Evolutionary conservation across 2,797 vertebrate species (phyloP).

Genomic region (Coregonus sp.): DNA sequence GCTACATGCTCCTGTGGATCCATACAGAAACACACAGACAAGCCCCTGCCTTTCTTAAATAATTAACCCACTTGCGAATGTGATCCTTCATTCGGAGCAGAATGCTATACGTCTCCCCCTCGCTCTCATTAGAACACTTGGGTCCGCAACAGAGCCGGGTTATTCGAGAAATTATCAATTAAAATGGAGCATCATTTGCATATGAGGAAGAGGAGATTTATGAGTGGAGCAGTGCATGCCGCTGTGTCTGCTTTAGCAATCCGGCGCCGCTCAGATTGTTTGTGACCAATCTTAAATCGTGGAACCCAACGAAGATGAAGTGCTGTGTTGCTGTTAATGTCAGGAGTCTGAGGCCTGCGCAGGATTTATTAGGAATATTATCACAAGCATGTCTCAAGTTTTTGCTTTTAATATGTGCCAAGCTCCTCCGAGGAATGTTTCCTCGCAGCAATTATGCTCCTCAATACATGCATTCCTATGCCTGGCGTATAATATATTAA

Average conservation of each 20-base stretch:
- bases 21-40: conserved; percentile 2
- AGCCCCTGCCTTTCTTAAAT: conserved; percentile 46
- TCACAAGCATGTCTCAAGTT: conserved; percentile 92
- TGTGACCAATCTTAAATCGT: conserved; percentile 89
- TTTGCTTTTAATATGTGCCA: conserved; percentile 91
- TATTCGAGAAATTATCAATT: conserved; percentile 89
- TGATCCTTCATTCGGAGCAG: conserved; percentile 54
- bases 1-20: neutral
- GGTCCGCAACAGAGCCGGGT: conserved; percentile 60
- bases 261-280: conserved; percentile 87
- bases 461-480: conserved; percentile 82
- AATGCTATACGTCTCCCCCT: conserved; percentile 53
- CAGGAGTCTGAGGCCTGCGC: conserved; percentile 83
- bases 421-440: conserved; percentile 83
- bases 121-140: conserved; percentile 58
- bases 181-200: conserved; percentile 91
- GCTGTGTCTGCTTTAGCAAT: conserved; percentile 77
- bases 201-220: conserved; percentile 88
- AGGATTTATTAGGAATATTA: conserved; percentile 90
- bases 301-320: conserved; percentile 83
- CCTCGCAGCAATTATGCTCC: conserved; percentile 87
- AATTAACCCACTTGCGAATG: conserved; percentile 57
- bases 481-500: conserved; percentile 66
- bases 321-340: conserved; percentile 84
- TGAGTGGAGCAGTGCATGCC: conserved; percentile 69